These are phyloP conservation scores for Nephrotoma appendiculata DNA, from an alignment of 2,888 invertebrate genomes.

Conservation along the genomic window DNA sequence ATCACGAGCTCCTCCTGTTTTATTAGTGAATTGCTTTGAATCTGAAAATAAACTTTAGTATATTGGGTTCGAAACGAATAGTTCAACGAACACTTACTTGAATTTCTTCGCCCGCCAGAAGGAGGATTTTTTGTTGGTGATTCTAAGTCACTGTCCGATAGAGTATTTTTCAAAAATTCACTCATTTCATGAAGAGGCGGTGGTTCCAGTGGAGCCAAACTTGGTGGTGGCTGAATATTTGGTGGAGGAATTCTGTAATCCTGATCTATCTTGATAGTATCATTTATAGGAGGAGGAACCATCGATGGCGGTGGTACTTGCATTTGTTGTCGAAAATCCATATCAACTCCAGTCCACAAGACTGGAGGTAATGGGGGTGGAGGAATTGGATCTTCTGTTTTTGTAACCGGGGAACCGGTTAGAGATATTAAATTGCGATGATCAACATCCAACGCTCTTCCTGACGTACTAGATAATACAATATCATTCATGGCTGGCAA, in stretches of 20 bases:
- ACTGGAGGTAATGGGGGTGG: conserved; percentile 12
- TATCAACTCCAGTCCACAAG: conserved; percentile 8
- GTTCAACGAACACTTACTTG: background rate
- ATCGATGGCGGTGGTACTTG: background rate
- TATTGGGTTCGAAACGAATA: background rate
- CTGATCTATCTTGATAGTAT: conserved; percentile 17
- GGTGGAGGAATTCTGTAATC: conserved; percentile 24
- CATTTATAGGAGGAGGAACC: background rate
- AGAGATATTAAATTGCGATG: conserved; percentile 72
- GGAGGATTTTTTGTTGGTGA: background rate
- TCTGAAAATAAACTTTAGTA: background rate
- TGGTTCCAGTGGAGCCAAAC: conserved; percentile 18
- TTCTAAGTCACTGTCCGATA: background rate
- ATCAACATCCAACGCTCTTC: conserved; percentile 49
- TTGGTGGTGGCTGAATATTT: background rate
- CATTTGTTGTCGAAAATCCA: conserved; percentile 5
- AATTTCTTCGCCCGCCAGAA: background rate
- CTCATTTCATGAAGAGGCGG: conserved; percentile 11
- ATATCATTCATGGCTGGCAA: conserved; percentile 15
- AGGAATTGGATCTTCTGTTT: conserved; percentile 8
- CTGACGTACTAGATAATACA: conserved; percentile 12
- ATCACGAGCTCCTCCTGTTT: conserved; percentile 27
- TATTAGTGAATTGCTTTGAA: background rate
- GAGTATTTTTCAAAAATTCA: background rate
- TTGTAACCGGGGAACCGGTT: conserved; percentile 49